Evolutionary conservation across 2,888 invertebrate genomes (phyloP), one percentile per base, ranked within the genome.

Genomic region (Callyntrura guangdongensis): DNA sequence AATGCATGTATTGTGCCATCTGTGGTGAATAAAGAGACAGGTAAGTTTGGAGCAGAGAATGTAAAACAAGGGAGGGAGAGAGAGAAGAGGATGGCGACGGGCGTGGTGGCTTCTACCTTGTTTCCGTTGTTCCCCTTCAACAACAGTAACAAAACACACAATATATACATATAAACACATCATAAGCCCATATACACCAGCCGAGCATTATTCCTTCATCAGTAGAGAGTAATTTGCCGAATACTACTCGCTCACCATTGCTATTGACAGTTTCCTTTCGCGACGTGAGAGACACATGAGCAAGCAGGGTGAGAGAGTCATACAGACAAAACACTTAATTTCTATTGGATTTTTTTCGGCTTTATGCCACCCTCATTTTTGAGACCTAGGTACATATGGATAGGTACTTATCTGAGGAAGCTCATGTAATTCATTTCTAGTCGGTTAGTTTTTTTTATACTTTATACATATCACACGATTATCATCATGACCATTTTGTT

Each of bases 41-140:
- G 61, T 61, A 61, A 20, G 61, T 61, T 61, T n/a, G 9, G 12
- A n/a, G 61, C 9, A 61, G 17, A 17, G 8, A 61, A 12, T 11
- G 17, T 5, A 25, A 69, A 25, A 12, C 14, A 69, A 69, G 11
- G n/a, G 9, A 45, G 20, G 11, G 12, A 12, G 67, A 84, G 12
- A 67, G n/a, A 59, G 53, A 49, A 72, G 59, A 85, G 69, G 85
- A 72, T 72, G 85, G 64, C 22, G 83, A 89, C 89, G 89, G 89
- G 89, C 89, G 89, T 89, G 89, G 89, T 79, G 89, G 89, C 53
- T 77, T 83, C 83, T 85, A 89, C 83, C 89, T 85, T 89, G 89
- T 89, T 89, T 89, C 89, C 89, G 89, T 61, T 89, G 79, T 79
- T 79, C 79, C 27, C 25, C 59, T 56, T 9, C 20, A 79, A 79